These are phyloP conservation scores for Centropristis striata DNA, from an alignment of 2,113 vertebrate species.

Conservation along the genomic window DNA sequence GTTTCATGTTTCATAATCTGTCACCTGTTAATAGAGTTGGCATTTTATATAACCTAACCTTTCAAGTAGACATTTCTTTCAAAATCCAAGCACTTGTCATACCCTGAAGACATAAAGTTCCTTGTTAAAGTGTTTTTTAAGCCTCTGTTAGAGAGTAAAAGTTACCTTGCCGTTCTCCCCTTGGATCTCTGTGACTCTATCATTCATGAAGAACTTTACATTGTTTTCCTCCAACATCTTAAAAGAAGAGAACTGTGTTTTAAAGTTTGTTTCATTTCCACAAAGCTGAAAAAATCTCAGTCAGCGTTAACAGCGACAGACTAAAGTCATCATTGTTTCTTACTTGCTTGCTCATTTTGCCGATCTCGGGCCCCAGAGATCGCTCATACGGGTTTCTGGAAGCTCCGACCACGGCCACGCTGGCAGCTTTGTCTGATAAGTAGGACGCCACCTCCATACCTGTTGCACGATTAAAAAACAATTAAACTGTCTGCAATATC, in stretches of 20 bases:
- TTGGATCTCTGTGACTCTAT: constrained; percentile 83
- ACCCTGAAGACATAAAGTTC: too few species aligned
- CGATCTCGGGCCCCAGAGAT: constrained; percentile 86
- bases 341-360: constrained; percentile 88
- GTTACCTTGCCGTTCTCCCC: constrained; percentile 88
- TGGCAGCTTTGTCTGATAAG: constrained; percentile 86
- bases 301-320: neutral
- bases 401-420: constrained; percentile 85
- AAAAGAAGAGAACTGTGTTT: constrained; percentile 21
- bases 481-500: neutral
- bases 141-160: neutral
- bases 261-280: neutral
- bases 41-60: too few species aligned
- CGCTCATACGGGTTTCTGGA: constrained; percentile 82
- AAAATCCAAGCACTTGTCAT: too few species aligned
- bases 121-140: too few species aligned
- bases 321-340: constrained; percentile 19
- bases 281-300: neutral
- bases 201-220: constrained; percentile 89
- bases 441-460: constrained; percentile 92
- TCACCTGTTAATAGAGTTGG: too few species aligned
- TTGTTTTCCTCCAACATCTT: constrained; percentile 89
- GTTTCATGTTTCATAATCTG: too few species aligned
- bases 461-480: constrained; percentile 53
- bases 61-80: too few species aligned